phyloP scores from a whole-genome alignment of 2,797 vertebrate species.

The Rhinoraja longicauda region DNA sequence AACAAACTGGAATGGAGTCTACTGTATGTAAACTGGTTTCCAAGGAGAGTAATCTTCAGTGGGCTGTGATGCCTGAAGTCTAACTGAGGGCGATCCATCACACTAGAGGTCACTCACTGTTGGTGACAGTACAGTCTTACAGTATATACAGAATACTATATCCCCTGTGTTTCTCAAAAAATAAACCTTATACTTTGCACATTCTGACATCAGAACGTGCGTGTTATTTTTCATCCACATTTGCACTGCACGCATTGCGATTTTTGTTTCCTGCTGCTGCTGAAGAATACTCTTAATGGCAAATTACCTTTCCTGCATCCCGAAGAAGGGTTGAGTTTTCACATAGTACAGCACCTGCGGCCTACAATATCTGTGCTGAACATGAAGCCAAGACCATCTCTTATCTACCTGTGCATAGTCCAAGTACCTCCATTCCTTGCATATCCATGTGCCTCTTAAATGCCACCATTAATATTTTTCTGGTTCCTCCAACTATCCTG shows the following conservation, averaged over 20 bases:
- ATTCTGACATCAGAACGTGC: slow-evolving; percentile 37
- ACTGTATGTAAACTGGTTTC: slow-evolving; percentile 28
- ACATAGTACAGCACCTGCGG: too few relatives aligned
- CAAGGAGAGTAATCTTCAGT: not conserved
- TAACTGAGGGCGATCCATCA: not conserved
- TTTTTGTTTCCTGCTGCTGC: not conserved
- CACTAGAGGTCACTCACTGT: not conserved
- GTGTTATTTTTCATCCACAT: not conserved
- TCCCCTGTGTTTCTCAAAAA: slow-evolving; percentile 30
- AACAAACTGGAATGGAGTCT: not conserved
- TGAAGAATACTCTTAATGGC: too few relatives aligned
- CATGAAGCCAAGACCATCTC: too few relatives aligned
- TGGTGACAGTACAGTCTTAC: slow-evolving; percentile 35
- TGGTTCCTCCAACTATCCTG: too few relatives aligned
- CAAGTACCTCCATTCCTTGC: too few relatives aligned
- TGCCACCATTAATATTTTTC: too few relatives aligned
- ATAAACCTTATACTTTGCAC: slow-evolving; percentile 39
- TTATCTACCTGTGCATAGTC: too few relatives aligned
- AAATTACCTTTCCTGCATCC: too few relatives aligned
- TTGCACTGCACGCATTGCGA: not conserved
- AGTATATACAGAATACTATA: slow-evolving; percentile 29
- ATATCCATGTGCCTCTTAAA: too few relatives aligned
- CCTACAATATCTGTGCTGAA: too few relatives aligned
- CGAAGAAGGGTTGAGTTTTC: too few relatives aligned
- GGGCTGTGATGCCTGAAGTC: slow-evolving; percentile 13